phyloP scores from a whole-genome alignment of 2,113 vertebrate species.

The Lampris megalopsis region DNA sequence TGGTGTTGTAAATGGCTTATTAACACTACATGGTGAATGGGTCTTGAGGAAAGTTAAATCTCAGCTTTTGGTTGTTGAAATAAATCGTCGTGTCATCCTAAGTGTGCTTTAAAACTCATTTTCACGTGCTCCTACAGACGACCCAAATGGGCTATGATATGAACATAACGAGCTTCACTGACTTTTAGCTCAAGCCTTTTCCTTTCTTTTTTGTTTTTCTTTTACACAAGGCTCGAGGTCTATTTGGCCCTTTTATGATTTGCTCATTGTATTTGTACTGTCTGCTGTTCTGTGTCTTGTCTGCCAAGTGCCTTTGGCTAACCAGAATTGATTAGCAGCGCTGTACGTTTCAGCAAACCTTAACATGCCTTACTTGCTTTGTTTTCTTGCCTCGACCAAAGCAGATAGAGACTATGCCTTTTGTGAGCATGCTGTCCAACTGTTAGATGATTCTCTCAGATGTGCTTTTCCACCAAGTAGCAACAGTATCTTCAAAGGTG shows the following conservation, averaged over 20 bases:
- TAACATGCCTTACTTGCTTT: conserved; percentile 14
- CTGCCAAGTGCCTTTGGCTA: conserved; percentile 62
- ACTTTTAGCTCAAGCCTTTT: neutral
- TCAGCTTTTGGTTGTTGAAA: neutral
- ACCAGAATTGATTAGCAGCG: conserved; percentile 36
- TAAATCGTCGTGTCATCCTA: neutral
- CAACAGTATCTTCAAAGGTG: neutral
- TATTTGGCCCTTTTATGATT: conserved; percentile 3
- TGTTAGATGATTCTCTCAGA: conserved; percentile 30
- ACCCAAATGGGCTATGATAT: neutral
- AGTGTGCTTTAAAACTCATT: neutral
- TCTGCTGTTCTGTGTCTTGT: conserved; percentile 20
- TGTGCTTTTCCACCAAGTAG: neutral
- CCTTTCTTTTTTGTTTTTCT: neutral
- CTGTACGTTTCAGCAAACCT: conserved; percentile 11
- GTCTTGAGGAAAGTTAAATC: neutral
- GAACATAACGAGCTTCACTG: conserved; percentile 9
- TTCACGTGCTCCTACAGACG: neutral
- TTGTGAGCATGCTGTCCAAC: neutral
- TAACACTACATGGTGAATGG: conserved; percentile 27
- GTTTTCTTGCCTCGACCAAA: conserved; percentile 60
- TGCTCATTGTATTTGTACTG: conserved; percentile 36
- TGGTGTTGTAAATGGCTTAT: conserved; percentile 5
- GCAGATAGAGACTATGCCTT: conserved; percentile 42
- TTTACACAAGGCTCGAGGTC: neutral